Evolutionary conservation across 2,113 vertebrate genomes (phyloP).

Genomic region (Turdus rufiventris): DNA sequence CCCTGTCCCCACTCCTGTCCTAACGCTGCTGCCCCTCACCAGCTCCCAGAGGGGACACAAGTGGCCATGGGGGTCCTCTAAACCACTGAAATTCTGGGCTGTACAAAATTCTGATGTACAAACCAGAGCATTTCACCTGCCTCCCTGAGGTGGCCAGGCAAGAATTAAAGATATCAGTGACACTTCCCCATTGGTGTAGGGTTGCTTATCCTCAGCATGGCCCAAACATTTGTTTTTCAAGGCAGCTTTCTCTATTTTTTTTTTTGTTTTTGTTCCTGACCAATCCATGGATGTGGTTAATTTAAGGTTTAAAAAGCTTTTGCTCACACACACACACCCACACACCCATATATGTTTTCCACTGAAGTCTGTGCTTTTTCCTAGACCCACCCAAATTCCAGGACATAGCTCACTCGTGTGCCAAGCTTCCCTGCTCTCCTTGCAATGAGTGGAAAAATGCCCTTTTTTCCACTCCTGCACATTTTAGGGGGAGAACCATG

Average conservation of each 20-base stretch:
- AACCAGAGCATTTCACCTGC: neutral
- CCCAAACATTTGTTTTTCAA: neutral
- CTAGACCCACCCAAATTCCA: constrained; percentile 78
- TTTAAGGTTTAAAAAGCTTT: constrained; percentile 65
- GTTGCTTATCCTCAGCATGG: neutral
- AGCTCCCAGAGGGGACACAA: neutral
- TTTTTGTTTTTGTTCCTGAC: neutral
- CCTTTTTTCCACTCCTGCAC: constrained; percentile 14
- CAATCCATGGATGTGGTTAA: constrained; percentile 38
- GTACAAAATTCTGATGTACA: neutral
- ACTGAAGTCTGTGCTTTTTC: constrained; percentile 75
- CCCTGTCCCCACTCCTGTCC: too few species aligned
- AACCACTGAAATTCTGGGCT: neutral
- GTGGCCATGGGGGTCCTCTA: neutral
- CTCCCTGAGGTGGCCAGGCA: neutral
- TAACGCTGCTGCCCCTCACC: neutral
- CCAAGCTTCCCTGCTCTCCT: constrained; percentile 62
- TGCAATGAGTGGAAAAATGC: constrained; percentile 50
- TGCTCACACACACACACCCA: constrained; percentile 51
- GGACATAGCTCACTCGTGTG: constrained; percentile 35
- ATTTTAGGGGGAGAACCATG: neutral
- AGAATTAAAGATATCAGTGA: neutral
- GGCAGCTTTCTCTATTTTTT: neutral
- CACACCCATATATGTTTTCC: constrained; percentile 72
- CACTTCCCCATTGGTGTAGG: neutral